These are phyloP conservation scores for Burhinus oedicnemus DNA, from an alignment of 2,113 vertebrate genomes.

Conservation along the genomic window DNA sequence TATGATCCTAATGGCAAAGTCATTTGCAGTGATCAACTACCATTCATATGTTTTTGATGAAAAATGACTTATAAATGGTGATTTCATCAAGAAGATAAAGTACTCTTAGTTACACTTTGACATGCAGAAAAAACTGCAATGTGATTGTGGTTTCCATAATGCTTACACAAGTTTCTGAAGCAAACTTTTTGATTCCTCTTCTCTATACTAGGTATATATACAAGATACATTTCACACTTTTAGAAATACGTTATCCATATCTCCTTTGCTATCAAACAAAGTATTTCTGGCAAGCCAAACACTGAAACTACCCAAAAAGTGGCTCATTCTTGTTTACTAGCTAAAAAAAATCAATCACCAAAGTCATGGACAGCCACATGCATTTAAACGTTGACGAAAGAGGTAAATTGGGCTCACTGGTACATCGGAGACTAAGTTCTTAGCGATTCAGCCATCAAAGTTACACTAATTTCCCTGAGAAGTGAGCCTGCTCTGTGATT, in stretches of 20 bases:
- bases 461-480: background rate
- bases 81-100: slow-evolving; percentile 67
- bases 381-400: background rate
- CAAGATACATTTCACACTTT: background rate
- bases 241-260: background rate
- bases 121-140: slow-evolving; percentile 44
- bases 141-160: slow-evolving; percentile 38
- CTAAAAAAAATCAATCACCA: background rate
- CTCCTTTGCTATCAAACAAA: background rate
- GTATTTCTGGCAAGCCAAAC: background rate
- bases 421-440: background rate
- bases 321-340: background rate
- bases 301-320: background rate
- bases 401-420: background rate
- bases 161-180: slow-evolving; percentile 27
- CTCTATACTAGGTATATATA: background rate
- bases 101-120: slow-evolving; percentile 57
- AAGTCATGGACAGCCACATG: background rate
- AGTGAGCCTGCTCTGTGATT: background rate
- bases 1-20: slow-evolving; percentile 58
- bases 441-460: background rate
- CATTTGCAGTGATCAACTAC: slow-evolving; percentile 69
- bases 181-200: background rate
- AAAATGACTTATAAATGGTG: slow-evolving; percentile 65
- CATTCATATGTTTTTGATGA: slow-evolving; percentile 55